Conservation (phyloP, 2,113 vertebrate species). For the Tachycineta bicolor region DNA sequence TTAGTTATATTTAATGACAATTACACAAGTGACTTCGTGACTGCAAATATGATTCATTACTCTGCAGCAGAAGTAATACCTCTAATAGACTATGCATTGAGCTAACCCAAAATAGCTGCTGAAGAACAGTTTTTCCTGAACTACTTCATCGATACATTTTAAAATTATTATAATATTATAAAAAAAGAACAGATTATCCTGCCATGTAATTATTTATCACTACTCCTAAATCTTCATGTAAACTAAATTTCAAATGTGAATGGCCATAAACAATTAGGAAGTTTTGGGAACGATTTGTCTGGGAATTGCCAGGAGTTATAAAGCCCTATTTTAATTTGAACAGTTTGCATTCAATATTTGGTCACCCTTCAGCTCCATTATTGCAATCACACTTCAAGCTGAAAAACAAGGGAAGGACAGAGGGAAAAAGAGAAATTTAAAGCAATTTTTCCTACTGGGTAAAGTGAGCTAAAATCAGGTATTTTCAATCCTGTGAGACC, state of each 20-base stretch:
- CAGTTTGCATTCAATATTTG: not conserved
- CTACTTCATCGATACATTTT: not conserved
- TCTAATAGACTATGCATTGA: slow-evolving; percentile 53
- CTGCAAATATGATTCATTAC: slow-evolving; percentile 60
- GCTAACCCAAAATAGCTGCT: slow-evolving; percentile 56
- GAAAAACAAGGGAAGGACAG: not conserved
- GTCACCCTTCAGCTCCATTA: not conserved
- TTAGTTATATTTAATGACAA: slow-evolving; percentile 37
- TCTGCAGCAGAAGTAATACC: slow-evolving; percentile 43
- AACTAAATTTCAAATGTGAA: not conserved
- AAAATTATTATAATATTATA: not conserved
- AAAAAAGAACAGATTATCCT: slow-evolving; percentile 19
- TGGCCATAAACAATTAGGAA: not conserved
- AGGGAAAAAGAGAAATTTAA: not conserved
- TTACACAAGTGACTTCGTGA: slow-evolving; percentile 40
- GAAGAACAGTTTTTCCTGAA: slow-evolving; percentile 34
- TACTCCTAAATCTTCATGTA: not conserved
- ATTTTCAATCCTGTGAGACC: not conserved
- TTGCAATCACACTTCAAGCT: not conserved
- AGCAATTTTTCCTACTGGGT: not conserved
- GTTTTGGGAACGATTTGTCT: not conserved
- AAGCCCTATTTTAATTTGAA: slow-evolving; percentile 5
- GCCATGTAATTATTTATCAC: not conserved
- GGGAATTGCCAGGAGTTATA: not conserved
- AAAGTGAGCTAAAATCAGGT: not conserved